Evolutionary conservation across 2,888 invertebrate genomes (phyloP), one percentile per base, ranked within the genome.

Genomic region (Drosophila subquinaria): DNA sequence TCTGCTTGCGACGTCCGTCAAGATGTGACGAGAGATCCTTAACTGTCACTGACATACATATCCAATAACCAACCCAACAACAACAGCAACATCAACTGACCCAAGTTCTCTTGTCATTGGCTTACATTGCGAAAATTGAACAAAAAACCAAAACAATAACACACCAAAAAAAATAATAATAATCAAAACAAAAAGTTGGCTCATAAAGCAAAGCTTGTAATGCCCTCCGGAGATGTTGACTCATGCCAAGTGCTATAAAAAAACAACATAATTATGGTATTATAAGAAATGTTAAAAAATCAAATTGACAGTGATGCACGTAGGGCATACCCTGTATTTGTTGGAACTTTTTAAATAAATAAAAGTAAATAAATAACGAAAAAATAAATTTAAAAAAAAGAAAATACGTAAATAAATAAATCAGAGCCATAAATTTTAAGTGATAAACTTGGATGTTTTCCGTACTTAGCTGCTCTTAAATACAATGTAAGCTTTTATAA

Each of bases 21-120:
- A 73, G 43, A 50, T 55, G 17, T 68, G 53, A 56, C 36, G n/a
- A 30, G 64, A 85, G 85, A 85, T 85, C 84, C 84, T 88, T 85
- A 72, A 75, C 71, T 88, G 85, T 53, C 88, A 88, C 76, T 88
- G 84, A 85, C 84, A 87, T 62, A 84, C 80, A 87, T 84, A 80
- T 84, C 87, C 73, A 76, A 76, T 84, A 76, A 73, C 84, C 66
- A 56, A 63, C 51, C 47, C 56, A 64, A 27, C 47, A 30, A 8
- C 30, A 27, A 2, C 30, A 62, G 2, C 30, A 62, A 27, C 27
- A 30, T 2, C 30, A 59, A 70, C 76, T 76, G 76, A 69, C 60
- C 70, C 64, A 52, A 70, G 77, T 75, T 78, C 71, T 75, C 68
- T 66, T 71, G 79, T 71, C 79, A 79, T 76, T 78, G 78, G 73